phyloP scores from a whole-genome alignment of 2,888 invertebrate genomes.

The Balanococcus diminutus region DNA sequence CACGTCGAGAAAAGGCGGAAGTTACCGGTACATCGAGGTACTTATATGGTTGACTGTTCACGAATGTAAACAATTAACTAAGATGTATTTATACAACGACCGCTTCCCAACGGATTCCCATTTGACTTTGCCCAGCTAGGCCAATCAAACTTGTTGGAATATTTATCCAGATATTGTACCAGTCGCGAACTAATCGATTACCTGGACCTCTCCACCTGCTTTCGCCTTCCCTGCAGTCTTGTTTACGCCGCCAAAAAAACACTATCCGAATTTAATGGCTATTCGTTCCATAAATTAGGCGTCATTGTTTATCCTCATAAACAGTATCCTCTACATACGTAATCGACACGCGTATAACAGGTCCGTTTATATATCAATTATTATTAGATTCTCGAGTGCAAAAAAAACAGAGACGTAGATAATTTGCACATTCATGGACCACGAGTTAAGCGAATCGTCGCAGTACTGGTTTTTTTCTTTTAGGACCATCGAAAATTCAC shows the following conservation, averaged over 20 bases:
- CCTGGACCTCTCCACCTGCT: background rate
- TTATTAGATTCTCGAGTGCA: background rate
- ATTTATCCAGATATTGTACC: background rate
- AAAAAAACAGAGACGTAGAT: background rate
- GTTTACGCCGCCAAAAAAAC: background rate
- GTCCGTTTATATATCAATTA: background rate
- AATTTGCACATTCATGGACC: too few species aligned
- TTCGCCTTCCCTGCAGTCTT: background rate
- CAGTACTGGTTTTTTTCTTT: too few species aligned
- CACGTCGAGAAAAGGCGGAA: constrained; percentile 6
- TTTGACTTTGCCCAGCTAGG: background rate
- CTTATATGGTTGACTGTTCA: background rate
- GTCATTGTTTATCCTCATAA: background rate
- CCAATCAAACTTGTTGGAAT: background rate
- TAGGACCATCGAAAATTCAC: too few species aligned
- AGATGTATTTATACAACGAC: background rate
- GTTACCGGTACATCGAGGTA: background rate
- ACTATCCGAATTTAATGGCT: background rate
- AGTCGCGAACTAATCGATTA: constrained; percentile 1
- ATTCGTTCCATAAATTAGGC: background rate
- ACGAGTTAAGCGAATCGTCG: too few species aligned
- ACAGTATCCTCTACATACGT: background rate
- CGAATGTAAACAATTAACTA: constrained; percentile 20
- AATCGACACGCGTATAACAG: background rate
- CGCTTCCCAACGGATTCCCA: constrained; percentile 18